Evolutionary conservation across 1,140 invertebrate genomes (phyloP), one percentile per base, ranked within the genome.

Genomic region (Drosophila mayri): DNA sequence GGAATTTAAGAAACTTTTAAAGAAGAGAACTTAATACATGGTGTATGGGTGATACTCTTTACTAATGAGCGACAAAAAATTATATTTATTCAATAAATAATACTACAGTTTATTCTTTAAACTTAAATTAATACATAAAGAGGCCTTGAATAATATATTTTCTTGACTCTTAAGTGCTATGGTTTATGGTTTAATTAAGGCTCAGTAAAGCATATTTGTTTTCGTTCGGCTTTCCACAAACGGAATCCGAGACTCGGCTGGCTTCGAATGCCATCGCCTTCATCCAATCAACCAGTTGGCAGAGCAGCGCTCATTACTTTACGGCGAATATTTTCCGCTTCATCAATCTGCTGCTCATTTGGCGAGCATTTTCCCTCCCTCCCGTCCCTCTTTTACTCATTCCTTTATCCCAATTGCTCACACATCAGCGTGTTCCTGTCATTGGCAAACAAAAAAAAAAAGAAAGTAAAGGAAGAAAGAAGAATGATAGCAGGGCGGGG

Each of bases 261-360:
- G 9, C 14, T 22, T 60, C 28, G 18, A 44, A 22, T n/a, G 22
- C 14, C 14, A 20, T 30, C 50, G 16, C 41, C 18, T 60, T 18
- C 43, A 25, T 60, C 35, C 43, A 72, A 73, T 73, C 70, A 60
- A 50, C n/a, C 68, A 47, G 38, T 49, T 50, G 66, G 43, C 52
- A 59, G 67, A 67, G 61, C 41, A 25, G 18, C n/a, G 30, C 66
- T 71, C 68, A 70, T 71, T 71, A 68, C 67, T 71, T 71, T 57
- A 18, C 25, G 18, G 16, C 2, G 28, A 71, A 71, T 71, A 71
- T 71, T 70, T 71, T 68, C 49, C 32, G 37, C 63, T 67, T 55
- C 63, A 70, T 46, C 63, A 70, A 70, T 70, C 66, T 68, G 66
- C 66, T 55, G 66, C 66, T 70, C 66, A 70, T 70, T 70, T 70